Conservation (phyloP, 2,113 vertebrate genomes). For the Pedionomus torquatus region DNA sequence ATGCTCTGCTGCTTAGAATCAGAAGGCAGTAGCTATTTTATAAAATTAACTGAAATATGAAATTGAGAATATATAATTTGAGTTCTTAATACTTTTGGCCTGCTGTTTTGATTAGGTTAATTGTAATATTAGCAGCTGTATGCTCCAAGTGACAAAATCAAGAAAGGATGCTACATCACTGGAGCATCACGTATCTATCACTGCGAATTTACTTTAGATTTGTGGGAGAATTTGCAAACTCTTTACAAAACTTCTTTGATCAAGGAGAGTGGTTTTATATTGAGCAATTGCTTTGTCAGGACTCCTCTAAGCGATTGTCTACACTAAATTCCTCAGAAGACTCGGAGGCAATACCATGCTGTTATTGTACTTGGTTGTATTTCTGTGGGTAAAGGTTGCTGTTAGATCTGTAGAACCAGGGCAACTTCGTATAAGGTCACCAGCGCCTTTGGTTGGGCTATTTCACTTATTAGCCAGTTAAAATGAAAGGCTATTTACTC, state of each 20-base stretch:
- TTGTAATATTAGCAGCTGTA: not conserved
- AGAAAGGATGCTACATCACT: rapidly evolving
- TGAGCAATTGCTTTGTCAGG: not conserved
- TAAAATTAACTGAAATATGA: not conserved
- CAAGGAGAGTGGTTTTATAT: not conserved
- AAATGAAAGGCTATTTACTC: not conserved
- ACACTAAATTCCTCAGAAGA: not conserved
- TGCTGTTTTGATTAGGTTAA: not conserved
- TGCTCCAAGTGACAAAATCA: not conserved
- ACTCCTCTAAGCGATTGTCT: not conserved
- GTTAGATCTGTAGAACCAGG: not conserved
- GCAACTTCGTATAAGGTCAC: not conserved
- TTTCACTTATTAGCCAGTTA: not conserved
- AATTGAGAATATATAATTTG: not conserved
- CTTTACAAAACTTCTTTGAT: not conserved
- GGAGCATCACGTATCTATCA: rapidly evolving
- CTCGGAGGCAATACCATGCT: not conserved
- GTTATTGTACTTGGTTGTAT: not conserved
- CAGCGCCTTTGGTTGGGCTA: not conserved
- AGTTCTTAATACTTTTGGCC: not conserved
- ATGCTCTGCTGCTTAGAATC: not conserved
- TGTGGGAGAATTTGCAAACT: not conserved
- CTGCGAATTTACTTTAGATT: not conserved
- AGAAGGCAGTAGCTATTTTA: not conserved
- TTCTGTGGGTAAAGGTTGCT: not conserved